Evolutionary conservation across 2,113 vertebrate genomes (phyloP), one percentile per base, ranked within the genome.

Genomic region (Desmodus rotundus): DNA sequence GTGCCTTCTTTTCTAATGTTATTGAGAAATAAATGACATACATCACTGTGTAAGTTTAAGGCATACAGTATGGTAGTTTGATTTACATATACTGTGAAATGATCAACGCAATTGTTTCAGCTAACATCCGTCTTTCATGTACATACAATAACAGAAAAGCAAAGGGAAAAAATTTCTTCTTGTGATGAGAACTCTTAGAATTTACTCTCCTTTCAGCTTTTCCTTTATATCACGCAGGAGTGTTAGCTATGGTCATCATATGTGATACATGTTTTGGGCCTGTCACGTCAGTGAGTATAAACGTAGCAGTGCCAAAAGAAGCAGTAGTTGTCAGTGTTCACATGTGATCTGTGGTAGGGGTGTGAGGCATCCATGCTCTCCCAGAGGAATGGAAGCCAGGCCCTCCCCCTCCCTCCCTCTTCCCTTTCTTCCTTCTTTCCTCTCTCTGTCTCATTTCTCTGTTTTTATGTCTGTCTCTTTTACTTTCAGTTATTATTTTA

Each of bases 401-500:
- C 47, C 31, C 47, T n/a, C 16, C 43, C 33, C 12, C 43, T 8
- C 20, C 33, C 10, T 52, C 28, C 10, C 7, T 12, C 41, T n/a
- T 54, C 43, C 15, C 7, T 43, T 20, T 14, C 31, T 50, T 4
- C 58, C 26, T 19, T 31, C 56, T 20, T 63, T 43, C 15, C 10
- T 41, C 41, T 17, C n/a, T 50, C 7, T 28, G 17, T 52, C 38
- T 56, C 68, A 5, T 63, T 26, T 38, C 4, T 84, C 45, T 5
- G 7, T 63, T 56, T 92, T 2, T 22, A 61, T 17, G 0, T 41
- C 22, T 83, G 22, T 68, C 36, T 56, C 33, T 38, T 41, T 76
- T 73, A 63, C 91, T 86, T 86, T 67, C 6, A 24, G 24, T 68
- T 61, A 58, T 91, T 74, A 33, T 83, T 28, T 87, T 91, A 43